Evolutionary conservation across 2,797 vertebrate species (phyloP).

Genomic region (Pseudochirops corinnae): DNA sequence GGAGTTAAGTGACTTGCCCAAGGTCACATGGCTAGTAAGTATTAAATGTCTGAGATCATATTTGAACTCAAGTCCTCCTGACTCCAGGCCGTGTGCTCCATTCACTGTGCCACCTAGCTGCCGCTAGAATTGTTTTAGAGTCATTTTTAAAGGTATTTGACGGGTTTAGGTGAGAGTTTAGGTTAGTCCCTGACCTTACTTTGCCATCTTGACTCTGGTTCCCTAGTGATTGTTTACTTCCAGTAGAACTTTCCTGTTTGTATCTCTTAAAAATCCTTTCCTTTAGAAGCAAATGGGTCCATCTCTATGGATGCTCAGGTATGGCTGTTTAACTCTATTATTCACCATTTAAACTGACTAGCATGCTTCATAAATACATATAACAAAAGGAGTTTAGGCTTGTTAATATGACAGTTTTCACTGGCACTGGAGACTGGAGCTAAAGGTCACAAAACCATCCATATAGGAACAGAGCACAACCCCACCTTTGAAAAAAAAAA

Average conservation of each 20-base stretch:
- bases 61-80: too few species aligned
- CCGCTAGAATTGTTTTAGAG: too few species aligned
- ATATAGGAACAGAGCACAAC: neutral
- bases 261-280: neutral
- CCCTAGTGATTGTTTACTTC: neutral
- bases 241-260: neutral
- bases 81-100: too few species aligned
- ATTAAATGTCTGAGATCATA: too few species aligned
- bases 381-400: neutral
- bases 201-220: too few species aligned
- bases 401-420: neutral
- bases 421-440: neutral
- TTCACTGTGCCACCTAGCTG: too few species aligned
- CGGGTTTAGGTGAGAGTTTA: too few species aligned
- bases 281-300: neutral
- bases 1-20: too few species aligned
- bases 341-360: neutral
- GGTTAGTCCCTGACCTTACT: too few species aligned
- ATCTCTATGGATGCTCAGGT: neutral
- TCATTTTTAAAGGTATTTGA: too few species aligned
- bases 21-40: too few species aligned
- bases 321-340: neutral
- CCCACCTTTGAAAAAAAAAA: neutral
- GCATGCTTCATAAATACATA: neutral
- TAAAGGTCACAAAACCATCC: neutral